A percentile compares a stretch with the other conserved stretches of the same genome.
These are phyloP conservation scores for Podabrus alpinus DNA, from an alignment of 2,888 invertebrate species.

Conservation along the genomic window DNA sequence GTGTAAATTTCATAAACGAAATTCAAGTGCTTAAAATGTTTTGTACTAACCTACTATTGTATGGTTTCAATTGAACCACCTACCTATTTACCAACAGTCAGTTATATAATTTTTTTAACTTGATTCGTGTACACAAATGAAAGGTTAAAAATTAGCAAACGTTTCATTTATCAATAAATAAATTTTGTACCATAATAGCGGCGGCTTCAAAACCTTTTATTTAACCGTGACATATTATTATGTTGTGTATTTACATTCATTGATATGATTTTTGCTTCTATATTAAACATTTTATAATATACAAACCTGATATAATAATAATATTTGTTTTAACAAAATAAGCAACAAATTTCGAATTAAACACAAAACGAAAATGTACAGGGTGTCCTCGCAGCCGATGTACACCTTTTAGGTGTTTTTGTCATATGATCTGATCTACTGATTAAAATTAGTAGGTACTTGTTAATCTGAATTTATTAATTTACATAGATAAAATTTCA, in stretches of 20 bases:
- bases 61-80: not conserved
- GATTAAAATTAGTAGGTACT: too few relatives aligned
- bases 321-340: not conserved
- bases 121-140: not conserved
- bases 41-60: not conserved
- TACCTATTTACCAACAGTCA: not conserved
- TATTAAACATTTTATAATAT: too few relatives aligned
- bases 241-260: not conserved
- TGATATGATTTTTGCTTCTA: not conserved
- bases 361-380: too few relatives aligned
- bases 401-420: too few relatives aligned
- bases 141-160: not conserved
- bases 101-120: not conserved
- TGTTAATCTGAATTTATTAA: too few relatives aligned
- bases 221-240: not conserved
- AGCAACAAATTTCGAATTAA: not conserved
- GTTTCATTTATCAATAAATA: not conserved
- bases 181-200: not conserved
- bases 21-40: not conserved
- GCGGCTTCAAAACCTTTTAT: not conserved
- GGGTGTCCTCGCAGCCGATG: too few relatives aligned
- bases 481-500: too few relatives aligned
- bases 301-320: not conserved
- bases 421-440: too few relatives aligned
- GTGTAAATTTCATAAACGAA: not conserved